Conservation (phyloP, 2,888 invertebrate species). For the Drosophila stalkeri region DNA sequence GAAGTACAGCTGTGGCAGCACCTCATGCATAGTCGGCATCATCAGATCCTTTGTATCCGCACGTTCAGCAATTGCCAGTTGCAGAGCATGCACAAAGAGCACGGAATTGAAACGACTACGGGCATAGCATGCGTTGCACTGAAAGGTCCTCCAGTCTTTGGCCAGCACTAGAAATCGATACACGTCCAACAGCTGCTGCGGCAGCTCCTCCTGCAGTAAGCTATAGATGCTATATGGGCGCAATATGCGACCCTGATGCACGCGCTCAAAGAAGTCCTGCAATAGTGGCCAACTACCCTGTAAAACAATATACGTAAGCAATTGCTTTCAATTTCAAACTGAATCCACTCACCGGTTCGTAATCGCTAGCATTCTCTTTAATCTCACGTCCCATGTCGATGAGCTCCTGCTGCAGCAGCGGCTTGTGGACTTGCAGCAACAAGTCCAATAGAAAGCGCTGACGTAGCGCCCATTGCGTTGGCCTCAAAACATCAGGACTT, state of each 20-base stretch:
- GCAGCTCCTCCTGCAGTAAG: constrained; percentile 53
- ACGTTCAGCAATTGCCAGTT: constrained; percentile 88
- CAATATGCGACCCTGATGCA: constrained; percentile 48
- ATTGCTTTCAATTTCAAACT: not conserved
- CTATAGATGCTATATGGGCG: constrained; percentile 58
- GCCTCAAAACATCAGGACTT: not conserved
- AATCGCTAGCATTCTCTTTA: constrained; percentile 53
- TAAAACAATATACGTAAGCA: not conserved
- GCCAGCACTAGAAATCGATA: constrained; percentile 82
- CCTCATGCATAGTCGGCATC: constrained; percentile 90
- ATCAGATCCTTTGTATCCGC: constrained; percentile 88
- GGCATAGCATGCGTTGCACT: constrained; percentile 87
- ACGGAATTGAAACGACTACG: constrained; percentile 90
- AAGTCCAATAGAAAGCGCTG: constrained; percentile 71
- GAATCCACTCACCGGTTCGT: constrained; percentile 47
- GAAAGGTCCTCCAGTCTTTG: constrained; percentile 88
- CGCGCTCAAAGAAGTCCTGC: constrained; percentile 50
- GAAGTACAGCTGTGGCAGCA: constrained; percentile 91
- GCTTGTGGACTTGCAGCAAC: constrained; percentile 75
- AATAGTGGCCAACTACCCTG: constrained; percentile 51
- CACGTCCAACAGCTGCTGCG: constrained; percentile 60
- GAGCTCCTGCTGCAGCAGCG: constrained; percentile 65
- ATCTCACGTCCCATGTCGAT: constrained; percentile 57
- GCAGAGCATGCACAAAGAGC: constrained; percentile 90
- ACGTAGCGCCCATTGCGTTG: constrained; percentile 23